These are phyloP conservation scores for Leiothrix lutea DNA, from an alignment of 2,113 vertebrate species.

Conservation along the genomic window DNA sequence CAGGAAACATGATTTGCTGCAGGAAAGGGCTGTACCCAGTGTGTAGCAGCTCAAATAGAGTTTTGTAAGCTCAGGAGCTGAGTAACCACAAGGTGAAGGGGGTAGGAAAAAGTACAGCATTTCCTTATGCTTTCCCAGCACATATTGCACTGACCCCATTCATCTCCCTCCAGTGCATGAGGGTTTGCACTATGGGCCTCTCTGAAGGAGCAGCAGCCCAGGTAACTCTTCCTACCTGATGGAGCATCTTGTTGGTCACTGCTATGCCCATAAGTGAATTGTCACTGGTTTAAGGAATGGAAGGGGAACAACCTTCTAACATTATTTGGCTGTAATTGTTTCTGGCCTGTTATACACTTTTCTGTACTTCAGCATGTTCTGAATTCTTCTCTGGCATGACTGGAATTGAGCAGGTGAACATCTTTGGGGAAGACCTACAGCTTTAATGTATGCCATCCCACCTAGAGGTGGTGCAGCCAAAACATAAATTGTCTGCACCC, in stretches of 20 bases:
- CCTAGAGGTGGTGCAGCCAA: neutral
- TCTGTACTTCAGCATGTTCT: neutral
- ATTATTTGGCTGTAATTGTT: neutral
- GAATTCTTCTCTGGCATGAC: neutral
- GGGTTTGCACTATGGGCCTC: too few relatives aligned
- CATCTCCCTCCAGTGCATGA: neutral
- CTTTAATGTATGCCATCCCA: neutral
- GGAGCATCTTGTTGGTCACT: neutral
- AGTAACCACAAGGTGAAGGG: neutral
- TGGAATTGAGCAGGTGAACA: neutral
- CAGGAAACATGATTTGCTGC: conserved; percentile 25
- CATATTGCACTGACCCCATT: neutral
- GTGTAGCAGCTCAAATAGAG: neutral
- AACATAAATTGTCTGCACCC: neutral
- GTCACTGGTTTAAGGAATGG: neutral
- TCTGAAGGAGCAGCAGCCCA: neutral
- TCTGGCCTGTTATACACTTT: neutral
- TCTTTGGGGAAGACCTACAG: neutral
- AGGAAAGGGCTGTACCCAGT: conserved; percentile 22
- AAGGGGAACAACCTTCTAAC: neutral
- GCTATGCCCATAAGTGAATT: neutral
- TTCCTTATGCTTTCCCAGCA: neutral
- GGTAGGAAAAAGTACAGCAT: neutral
- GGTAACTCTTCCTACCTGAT: neutral
- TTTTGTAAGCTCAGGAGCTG: neutral